Percentiles rank a stretch among this genome's conserved stretches.
These are phyloP conservation scores for Stegodyphus mimosarum DNA, from an alignment of 1,140 invertebrate genomes.

Conservation along the genomic window DNA sequence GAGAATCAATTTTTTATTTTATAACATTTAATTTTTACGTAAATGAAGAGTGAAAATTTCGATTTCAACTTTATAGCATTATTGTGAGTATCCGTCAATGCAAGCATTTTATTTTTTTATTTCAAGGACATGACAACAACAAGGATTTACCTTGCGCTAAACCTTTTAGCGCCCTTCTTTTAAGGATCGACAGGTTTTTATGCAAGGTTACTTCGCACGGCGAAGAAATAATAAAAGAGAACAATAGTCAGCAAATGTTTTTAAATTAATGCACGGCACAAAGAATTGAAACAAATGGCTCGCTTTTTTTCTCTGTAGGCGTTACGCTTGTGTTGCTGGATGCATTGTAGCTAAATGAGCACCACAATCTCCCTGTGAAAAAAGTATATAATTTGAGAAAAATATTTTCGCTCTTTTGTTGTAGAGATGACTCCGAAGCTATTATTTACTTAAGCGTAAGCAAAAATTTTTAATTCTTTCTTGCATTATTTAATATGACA, in stretches of 20 bases:
- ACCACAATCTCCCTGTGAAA: neutral
- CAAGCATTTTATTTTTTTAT: conserved; percentile 19
- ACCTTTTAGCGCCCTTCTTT: conserved; percentile 47
- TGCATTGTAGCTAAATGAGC: neutral
- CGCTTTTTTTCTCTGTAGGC: conserved; percentile 20
- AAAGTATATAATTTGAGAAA: too few species aligned
- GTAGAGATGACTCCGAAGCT: too few species aligned
- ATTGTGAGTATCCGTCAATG: conserved; percentile 18
- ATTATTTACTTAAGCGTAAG: too few species aligned
- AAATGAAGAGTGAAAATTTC: neutral
- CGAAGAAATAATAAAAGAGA: conserved; percentile 26
- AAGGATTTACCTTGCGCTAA: conserved; percentile 50
- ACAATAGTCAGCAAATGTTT: conserved; percentile 37
- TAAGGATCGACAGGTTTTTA: conserved; percentile 37
- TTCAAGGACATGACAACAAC: conserved; percentile 36
- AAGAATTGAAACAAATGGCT: conserved; percentile 37
- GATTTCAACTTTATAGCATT: neutral
- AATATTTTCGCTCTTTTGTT: too few species aligned
- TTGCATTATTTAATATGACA: too few species aligned
- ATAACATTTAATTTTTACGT: neutral
- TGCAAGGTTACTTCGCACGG: conserved; percentile 32
- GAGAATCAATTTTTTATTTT: too few species aligned
- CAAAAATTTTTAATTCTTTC: too few species aligned
- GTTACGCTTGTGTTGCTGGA: conserved; percentile 15
- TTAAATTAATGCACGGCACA: conserved; percentile 28